Evolutionary conservation across 2,797 vertebrate species (phyloP), one percentile per base, ranked within the genome.

Genomic region (Parauchenoglanis ngamensis): DNA sequence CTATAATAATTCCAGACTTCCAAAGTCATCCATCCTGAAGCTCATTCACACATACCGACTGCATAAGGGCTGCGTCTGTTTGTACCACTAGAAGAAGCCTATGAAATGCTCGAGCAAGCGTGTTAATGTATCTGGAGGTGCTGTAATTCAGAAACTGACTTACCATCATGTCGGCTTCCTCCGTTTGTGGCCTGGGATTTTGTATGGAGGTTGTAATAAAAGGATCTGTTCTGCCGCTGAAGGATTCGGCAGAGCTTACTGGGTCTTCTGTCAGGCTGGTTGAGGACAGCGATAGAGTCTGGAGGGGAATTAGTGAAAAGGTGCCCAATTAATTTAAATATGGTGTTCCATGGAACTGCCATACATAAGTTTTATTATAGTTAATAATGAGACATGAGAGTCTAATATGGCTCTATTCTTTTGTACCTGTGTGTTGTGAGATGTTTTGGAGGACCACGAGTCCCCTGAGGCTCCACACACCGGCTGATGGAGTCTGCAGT

Each of bases 401-500:
- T n/a, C 23, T 7, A 61, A 23, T 15, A 5, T n/a, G 35, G 4
- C 83, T 5, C 2, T 44, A 6, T 61, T 83, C 6, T 59, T 85
- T 68, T 78, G 56, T 78, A 90, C 86, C 90, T 90, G 82, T 72
- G 83, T 44, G 25, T 83, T 91, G 76, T 61, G 59, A 76, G 86
- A 65, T 17, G 81, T 84, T 77, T 79, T 76, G 28, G 84, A 85
- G 67, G 81, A 31, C 46, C 56, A 61, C 4, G 80, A 85, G 83
- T n/a, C 25, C 52, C 84, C 57, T 56, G 85, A 85, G 57, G 70
- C 54, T 1, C 87, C 0, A 59, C 96, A 97, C 0, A 25, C 73
- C 0, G 92, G 90, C 65, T 12, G 89, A 88, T 93, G 89, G 84
- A 90, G 90, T 52, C 0, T 89, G 87, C 97, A 97, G 59, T 95